Evolutionary conservation across 2,113 vertebrate species (phyloP), one percentile per base, ranked within the genome.

Genomic region (Ia io): DNA sequence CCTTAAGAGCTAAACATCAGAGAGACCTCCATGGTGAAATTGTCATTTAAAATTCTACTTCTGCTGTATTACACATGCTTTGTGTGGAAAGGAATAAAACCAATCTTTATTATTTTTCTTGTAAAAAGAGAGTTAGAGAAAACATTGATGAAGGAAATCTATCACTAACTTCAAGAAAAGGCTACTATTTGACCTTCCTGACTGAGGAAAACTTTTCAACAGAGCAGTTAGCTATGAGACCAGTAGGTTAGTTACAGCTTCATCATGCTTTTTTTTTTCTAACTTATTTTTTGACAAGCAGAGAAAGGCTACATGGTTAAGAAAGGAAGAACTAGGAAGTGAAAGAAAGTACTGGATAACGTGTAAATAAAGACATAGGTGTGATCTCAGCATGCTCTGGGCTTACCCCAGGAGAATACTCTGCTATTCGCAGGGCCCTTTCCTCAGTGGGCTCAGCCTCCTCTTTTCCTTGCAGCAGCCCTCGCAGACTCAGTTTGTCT

Each of bases 141-240:
- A 92, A 74, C n/a, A 89, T 11, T 25, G 42, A 74, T 65, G 40
- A 93, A 84, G 32, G 20, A 83, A 63, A 89, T 79, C 49, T 92
- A 35, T 86, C 30, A 82, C 37, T 88, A 78, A 74, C 28, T 40
- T 4, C 49, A 51, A 30, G 9, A 40, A 12, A 28, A 17, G 17
- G 17, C 7, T 61, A 28, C 6, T 44, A 5, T 49, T 80, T n/a
- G n/a, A 28, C 10, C 63, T n/a, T 82, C 7, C 20, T 78, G 73
- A 11, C 9, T 80, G 32, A 22, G 22, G 35, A 65, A 90, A 49
- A 22, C 17, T n/a, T 87, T 42, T 16, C 37, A 78, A 18, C 35
- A 9, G 47, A 74, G 51, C 13, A 59, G 59, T 9, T 30, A 47
- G 28, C 42, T 28, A 17, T 37, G 56, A 35, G 40, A 37, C 20